A percentile compares a stretch with the other conserved stretches of the same genome.
Conservation (phyloP, 2,888 invertebrate species). For the Periphyllus acericola region DNA sequence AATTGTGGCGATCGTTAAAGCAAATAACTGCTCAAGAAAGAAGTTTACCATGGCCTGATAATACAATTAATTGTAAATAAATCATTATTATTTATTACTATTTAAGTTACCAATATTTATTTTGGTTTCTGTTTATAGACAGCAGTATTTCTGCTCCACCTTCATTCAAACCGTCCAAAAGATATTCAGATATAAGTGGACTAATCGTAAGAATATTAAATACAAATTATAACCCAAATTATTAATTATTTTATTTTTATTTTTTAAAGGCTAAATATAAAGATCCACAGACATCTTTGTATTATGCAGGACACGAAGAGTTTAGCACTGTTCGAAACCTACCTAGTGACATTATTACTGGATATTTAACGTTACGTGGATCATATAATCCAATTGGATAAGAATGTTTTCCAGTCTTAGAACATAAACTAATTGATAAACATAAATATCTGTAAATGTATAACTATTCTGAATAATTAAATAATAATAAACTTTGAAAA, state of each 20-base stretch:
- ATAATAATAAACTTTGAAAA: slow-evolving; percentile 35
- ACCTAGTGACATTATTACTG: slow-evolving; percentile 92
- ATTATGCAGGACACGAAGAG: slow-evolving; percentile 87
- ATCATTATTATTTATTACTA: neutral
- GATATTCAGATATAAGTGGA: slow-evolving; percentile 93
- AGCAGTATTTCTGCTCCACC: slow-evolving; percentile 91
- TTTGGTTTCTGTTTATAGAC: slow-evolving; percentile 71
- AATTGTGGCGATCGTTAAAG: slow-evolving; percentile 88
- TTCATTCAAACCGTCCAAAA: slow-evolving; percentile 89
- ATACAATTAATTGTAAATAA: slow-evolving; percentile 79
- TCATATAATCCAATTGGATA: slow-evolving; percentile 51
- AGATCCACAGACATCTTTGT: slow-evolving; percentile 89
- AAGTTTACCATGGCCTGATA: slow-evolving; percentile 79
- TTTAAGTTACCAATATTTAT: neutral
- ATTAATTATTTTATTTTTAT: neutral
- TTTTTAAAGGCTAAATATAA: slow-evolving; percentile 78
- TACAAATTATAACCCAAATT: slow-evolving; percentile 11
- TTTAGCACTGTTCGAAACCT: slow-evolving; percentile 85
- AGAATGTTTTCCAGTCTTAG: neutral
- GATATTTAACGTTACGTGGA: slow-evolving; percentile 81
- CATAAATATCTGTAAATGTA: slow-evolving; percentile 12
- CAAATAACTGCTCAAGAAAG: slow-evolving; percentile 87
- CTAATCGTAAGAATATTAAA: slow-evolving; percentile 72
- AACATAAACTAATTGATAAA: neutral
- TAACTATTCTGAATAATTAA: slow-evolving; percentile 22